Base-by-base conservation (phyloP, 2,797 vertebrate species). In the Hybognathus amarus region DNA sequence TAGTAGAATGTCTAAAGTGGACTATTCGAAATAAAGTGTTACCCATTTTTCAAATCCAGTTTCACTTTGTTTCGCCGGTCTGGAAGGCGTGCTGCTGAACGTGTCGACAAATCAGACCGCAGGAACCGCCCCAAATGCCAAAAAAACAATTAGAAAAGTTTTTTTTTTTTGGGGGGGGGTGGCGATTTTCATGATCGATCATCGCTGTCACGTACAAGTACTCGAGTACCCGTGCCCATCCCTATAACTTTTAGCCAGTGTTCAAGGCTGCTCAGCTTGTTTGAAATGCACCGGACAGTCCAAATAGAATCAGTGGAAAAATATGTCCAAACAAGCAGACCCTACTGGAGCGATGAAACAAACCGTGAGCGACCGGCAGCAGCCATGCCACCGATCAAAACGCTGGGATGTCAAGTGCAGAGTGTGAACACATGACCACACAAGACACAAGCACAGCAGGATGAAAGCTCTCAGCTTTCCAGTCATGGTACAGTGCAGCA, bases 361-460 rank as follows among this genome's bases (percentile, higher is more conserved):
- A 76, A 76, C 74, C 15, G 15, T 61, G 74, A 76, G n/a, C 8
- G n/a, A 76, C n/a, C 36, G 15, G 5, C 52, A 61, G 36, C 74
- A 76, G 8, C 74, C 74, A 9, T 76, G 74, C 36, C 54, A 24
- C n/a, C 1, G 74, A 76, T 40, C 13, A 54, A 76, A 61, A 47
- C 4, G 1, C 59, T 33, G 40, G 59, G 59, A 42, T 0, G 8
- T 77, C 75, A 63, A 77, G 56, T 3, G 15, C 38, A 63, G n/a
- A 77, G n/a, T 45, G 75, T 47, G 24, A 77, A 64, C 56, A 77
- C 59, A 75, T 56, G 71, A 75, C 71, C 50, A 64, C 76, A 64
- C 76, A 77, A 64, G 56, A 61, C 61, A 77, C 47, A 33, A 47
- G 59, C 76, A 42, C 76, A 77, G 76, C 76, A 64, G 76, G 76